Evolutionary conservation across 2,113 vertebrate genomes (phyloP), one percentile per base, ranked within the genome.

Genomic region (Anolis carolinensis): DNA sequence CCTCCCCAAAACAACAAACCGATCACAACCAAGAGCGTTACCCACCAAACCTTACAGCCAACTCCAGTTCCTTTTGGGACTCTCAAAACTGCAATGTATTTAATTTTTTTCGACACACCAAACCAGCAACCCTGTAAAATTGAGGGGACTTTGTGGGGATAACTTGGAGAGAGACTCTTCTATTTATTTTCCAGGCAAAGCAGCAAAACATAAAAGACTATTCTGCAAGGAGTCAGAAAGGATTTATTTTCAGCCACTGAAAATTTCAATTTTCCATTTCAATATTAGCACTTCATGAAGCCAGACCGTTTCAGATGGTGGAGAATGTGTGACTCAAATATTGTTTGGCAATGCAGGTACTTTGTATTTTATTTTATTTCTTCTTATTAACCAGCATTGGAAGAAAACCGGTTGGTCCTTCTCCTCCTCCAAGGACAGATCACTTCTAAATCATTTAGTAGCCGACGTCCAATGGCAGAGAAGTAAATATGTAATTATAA

Each of bases 81-180:
- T 79, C 86, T 93, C 86, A 91, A 92, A 94, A 90, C 92, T 92
- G 85, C 73, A 34, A 84, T 78, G 75, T 55, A 55, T 55, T 55
- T 55, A 8, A 55, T 55, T 55, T 9, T 55, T 55, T 55, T 92
- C 83, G 93, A 92, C 87, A 91, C 92, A 88, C 91, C 84, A 91
- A 86, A 95, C 92, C 92, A 30, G 87, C 92, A 87, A 95, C 92
- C 92, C 92, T 92, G 86, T 78, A 0, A 50, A 52, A 30, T 3
- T 18, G 18, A 52, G 76, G 76, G 34, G 77, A 68, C 84, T 70
- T 80, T 80, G 83, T 89, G 83, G 78, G 87, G 77, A 89, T 90
- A 94, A 89, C 86, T n/a, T n/a, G n/a, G n/a, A n/a, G n/a, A n/a
- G n/a, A n/a, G n/a, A n/a, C n/a, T n/a, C n/a, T n/a, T n/a, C n/a